Evolutionary conservation across 2,113 vertebrate genomes (phyloP).

Genomic region (Spizaetus ornatus): DNA sequence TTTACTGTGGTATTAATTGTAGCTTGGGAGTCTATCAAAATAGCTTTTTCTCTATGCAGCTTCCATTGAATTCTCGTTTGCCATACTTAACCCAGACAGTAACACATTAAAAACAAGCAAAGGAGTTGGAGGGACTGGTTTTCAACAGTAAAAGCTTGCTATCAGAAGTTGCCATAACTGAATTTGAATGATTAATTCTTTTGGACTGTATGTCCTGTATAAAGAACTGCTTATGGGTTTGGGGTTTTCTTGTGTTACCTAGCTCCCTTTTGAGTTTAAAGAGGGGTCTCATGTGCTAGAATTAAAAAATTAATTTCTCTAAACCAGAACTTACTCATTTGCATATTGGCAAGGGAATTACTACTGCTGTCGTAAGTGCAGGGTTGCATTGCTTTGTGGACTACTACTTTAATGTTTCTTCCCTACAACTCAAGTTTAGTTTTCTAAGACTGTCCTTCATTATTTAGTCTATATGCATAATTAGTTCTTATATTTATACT

Average conservation of each 20-base stretch:
- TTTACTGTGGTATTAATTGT: neutral
- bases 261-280: neutral
- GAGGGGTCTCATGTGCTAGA: neutral
- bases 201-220: neutral
- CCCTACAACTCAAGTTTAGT: neutral
- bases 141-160: neutral
- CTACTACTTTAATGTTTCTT: neutral
- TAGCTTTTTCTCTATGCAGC: neutral
- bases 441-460: neutral
- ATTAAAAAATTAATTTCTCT: neutral
- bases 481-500: neutral
- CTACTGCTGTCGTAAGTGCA: neutral
- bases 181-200: neutral
- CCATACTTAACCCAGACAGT: neutral
- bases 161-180: neutral
- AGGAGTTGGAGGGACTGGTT: neutral
- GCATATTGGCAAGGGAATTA: neutral
- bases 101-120: neutral
- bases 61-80: neutral
- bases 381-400: neutral
- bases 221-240: neutral
- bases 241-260: neutral
- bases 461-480: neutral
- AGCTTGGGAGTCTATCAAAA: neutral
- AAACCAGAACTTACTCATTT: neutral